phyloP scores from a whole-genome alignment of 2,113 vertebrate genomes.

The Eolophus roseicapilla region DNA sequence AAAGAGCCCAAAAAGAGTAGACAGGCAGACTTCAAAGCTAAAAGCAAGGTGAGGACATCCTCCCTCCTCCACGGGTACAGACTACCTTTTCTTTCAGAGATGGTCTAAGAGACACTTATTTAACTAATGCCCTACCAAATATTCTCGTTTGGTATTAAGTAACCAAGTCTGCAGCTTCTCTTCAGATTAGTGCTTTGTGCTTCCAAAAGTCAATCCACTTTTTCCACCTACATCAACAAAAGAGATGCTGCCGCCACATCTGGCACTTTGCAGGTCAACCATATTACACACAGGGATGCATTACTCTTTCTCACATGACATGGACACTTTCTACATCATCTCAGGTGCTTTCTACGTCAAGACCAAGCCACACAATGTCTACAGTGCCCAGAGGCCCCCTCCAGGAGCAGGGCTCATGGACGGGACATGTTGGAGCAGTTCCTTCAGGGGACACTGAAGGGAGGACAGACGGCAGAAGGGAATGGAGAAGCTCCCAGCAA shows the following conservation, averaged over 20 bases:
- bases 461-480: background rate
- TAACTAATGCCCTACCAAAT: background rate
- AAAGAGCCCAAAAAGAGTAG: background rate
- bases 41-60: background rate
- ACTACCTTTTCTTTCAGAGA: background rate
- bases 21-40: background rate
- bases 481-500: background rate
- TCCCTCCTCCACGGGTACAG: background rate
- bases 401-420: background rate
- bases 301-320: background rate
- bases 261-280: background rate
- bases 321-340: background rate
- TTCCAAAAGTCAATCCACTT: background rate
- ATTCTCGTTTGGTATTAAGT: background rate
- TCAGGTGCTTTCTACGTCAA: background rate
- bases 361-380: background rate
- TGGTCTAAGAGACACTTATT: background rate
- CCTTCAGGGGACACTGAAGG: background rate
- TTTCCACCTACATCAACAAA: background rate
- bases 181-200: background rate
- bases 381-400: too few species aligned
- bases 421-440: background rate
- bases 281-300: accelerated
- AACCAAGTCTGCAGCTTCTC: background rate
- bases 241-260: background rate